A percentile compares a stretch with the other conserved stretches of the same genome.
Conservation (phyloP, 2,113 vertebrate species). For the Xiphophorus hellerii region DNA sequence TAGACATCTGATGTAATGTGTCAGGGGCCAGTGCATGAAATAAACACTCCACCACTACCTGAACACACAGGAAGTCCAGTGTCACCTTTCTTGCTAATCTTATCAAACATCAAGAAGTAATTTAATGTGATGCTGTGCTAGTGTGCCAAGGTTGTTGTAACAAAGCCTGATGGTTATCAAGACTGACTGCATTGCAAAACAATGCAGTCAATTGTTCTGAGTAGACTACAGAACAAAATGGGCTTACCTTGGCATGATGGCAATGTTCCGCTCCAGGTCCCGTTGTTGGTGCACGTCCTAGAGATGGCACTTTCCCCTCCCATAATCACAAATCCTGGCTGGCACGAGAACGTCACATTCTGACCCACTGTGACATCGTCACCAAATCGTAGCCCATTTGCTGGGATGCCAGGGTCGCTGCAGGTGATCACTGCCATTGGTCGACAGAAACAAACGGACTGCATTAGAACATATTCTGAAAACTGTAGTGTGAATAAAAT, state of each 20-base stretch:
- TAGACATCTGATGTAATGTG: background rate
- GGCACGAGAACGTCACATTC: slow-evolving; percentile 92
- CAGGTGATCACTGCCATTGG: slow-evolving; percentile 90
- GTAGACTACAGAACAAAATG: slow-evolving; percentile 7
- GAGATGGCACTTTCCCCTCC: slow-evolving; percentile 71
- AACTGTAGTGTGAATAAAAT: no score
- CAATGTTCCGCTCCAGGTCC: slow-evolving; percentile 91
- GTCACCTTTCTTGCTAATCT: slow-evolving; percentile 67
- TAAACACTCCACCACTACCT: slow-evolving; percentile 27
- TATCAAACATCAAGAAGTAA: slow-evolving; percentile 54
- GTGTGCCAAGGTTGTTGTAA: slow-evolving; percentile 51
- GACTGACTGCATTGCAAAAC: slow-evolving; percentile 33
- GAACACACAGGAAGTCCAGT: slow-evolving; percentile 35
- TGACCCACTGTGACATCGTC: slow-evolving; percentile 91
- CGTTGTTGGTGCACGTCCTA: slow-evolving; percentile 91
- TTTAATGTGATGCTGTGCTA: slow-evolving; percentile 35
- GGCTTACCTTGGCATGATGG: slow-evolving; percentile 81
- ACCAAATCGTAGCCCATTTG: slow-evolving; percentile 90
- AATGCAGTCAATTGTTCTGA: background rate
- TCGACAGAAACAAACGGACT: background rate
- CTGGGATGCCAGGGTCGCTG: slow-evolving; percentile 92
- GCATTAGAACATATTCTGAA: no score
- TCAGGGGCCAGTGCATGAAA: slow-evolving; percentile 17
- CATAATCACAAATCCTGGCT: slow-evolving; percentile 91
- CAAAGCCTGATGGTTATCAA: slow-evolving; percentile 57